These are phyloP conservation scores for Drosophila insularis DNA, from an alignment of 1,140 invertebrate genomes.

Conservation along the genomic window DNA sequence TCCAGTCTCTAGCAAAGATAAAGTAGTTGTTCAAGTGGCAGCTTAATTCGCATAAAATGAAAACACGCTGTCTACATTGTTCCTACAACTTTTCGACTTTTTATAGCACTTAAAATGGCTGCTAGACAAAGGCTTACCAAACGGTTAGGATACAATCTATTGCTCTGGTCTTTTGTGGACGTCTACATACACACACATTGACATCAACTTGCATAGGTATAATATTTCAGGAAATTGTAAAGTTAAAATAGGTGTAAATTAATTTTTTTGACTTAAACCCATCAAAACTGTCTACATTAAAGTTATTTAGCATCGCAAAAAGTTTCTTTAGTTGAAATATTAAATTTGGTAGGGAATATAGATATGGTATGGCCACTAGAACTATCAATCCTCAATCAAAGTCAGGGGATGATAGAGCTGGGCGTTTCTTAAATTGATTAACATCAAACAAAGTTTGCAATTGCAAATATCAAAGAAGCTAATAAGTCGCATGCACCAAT, in stretches of 20 bases:
- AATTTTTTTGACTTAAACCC: neutral
- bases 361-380: too few relatives aligned
- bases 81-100: conserved; percentile 81
- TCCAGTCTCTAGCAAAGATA: conserved; percentile 60
- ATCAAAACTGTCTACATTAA: neutral
- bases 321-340: neutral
- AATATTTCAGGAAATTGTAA: neutral
- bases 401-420: too few relatives aligned
- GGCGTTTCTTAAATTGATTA: too few relatives aligned
- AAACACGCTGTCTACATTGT: conserved; percentile 82
- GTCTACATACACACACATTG: neutral
- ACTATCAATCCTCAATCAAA: too few relatives aligned
- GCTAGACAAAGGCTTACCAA: conserved; percentile 76
- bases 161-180: conserved; percentile 22
- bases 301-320: neutral
- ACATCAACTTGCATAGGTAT: neutral
- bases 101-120: conserved; percentile 80
- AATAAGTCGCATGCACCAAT: too few relatives aligned
- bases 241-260: neutral
- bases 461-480: too few relatives aligned
- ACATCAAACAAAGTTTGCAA: too few relatives aligned
- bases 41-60: conserved; percentile 82
- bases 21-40: conserved; percentile 80
- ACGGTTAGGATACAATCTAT: conserved; percentile 61
- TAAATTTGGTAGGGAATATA: too few relatives aligned